These are phyloP conservation scores for Pavo muticus DNA, from an alignment of 2,113 vertebrate species.

Conservation along the genomic window DNA sequence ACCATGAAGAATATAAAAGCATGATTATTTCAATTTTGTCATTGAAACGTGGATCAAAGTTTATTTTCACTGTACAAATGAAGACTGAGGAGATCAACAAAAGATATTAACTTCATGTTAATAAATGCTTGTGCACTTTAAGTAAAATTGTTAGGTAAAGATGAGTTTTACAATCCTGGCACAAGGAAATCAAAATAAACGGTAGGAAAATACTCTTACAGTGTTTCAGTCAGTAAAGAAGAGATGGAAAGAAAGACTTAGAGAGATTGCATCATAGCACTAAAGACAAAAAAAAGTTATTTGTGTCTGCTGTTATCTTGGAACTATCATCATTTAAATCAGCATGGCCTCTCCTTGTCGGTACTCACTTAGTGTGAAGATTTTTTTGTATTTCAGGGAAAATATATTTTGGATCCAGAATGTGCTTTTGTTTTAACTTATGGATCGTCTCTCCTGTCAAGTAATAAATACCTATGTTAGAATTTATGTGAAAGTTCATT, in stretches of 20 bases:
- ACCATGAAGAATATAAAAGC: conserved; percentile 21
- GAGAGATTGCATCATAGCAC: neutral
- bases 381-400: neutral
- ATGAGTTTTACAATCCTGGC: neutral
- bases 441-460: neutral
- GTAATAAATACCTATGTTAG: neutral
- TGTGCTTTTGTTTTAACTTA: neutral
- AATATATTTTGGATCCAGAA: neutral
- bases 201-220: neutral
- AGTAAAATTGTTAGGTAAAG: neutral
- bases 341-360: neutral
- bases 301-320: neutral
- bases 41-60: conserved; percentile 41
- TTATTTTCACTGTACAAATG: conserved; percentile 22
- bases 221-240: neutral
- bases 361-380: neutral
- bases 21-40: conserved; percentile 38
- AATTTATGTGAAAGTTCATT: neutral
- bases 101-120: neutral
- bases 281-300: neutral
- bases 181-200: neutral
- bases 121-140: neutral
- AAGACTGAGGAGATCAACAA: conserved; percentile 2
- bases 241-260: neutral
- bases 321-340: neutral